phyloP scores from a whole-genome alignment of 2,113 vertebrate species.

The Sapayoa aenigma region DNA sequence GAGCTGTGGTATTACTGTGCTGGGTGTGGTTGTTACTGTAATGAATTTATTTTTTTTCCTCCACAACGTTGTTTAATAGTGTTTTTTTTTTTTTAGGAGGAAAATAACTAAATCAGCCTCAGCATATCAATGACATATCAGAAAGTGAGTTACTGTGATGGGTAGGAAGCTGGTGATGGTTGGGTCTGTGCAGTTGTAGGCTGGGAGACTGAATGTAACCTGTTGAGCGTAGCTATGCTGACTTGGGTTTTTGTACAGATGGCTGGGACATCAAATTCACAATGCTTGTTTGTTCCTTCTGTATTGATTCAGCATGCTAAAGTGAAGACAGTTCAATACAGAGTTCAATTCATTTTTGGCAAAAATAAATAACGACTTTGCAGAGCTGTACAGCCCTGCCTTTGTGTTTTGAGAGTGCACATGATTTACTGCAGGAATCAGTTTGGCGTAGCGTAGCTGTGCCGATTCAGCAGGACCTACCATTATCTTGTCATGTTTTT shows the following conservation, averaged over 20 bases:
- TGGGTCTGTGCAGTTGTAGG: not conserved
- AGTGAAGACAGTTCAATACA: not conserved
- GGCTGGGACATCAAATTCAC: not conserved
- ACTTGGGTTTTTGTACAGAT: not conserved
- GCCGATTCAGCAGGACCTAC: conserved; percentile 29
- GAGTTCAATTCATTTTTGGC: not conserved
- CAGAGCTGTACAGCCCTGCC: not conserved
- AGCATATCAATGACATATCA: not conserved
- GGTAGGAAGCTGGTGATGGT: not conserved
- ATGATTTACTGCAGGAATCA: conserved; percentile 35
- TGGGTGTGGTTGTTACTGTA: not conserved
- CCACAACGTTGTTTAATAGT: not conserved
- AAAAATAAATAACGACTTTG: not conserved
- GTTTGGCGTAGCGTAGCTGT: not conserved
- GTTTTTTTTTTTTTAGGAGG: not conserved
- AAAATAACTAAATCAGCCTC: not conserved
- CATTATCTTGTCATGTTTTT: conserved; percentile 49
- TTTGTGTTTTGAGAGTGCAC: conserved; percentile 6
- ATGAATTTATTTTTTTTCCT: not conserved
- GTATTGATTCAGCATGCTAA: not conserved
- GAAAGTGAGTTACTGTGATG: not conserved
- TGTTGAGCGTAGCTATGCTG: not conserved
- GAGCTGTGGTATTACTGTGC: not conserved
- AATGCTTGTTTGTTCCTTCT: not conserved
- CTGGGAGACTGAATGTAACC: not conserved